These are phyloP conservation scores for Spongilla lacustris DNA, from an alignment of 37 sponge, comb jelly and placozoan genomes.

Conservation along the genomic window DNA sequence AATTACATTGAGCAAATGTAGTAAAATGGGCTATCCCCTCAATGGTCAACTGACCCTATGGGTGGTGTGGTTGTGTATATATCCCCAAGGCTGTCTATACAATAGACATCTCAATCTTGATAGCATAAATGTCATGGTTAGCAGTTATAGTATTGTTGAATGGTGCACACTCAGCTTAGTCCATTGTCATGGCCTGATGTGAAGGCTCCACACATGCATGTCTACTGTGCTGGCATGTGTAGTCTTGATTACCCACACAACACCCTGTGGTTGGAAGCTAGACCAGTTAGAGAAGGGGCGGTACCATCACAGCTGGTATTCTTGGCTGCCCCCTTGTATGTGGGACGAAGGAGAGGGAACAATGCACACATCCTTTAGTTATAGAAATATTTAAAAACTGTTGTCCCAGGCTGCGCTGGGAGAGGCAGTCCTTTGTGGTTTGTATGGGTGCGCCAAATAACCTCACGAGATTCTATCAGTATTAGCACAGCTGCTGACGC, in stretches of 20 bases:
- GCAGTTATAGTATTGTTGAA: background rate
- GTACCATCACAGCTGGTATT: background rate
- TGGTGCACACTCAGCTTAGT: background rate
- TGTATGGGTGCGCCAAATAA: background rate
- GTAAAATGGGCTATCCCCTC: no score
- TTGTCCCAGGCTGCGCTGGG: background rate
- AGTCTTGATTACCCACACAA: background rate
- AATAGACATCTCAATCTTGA: no score
- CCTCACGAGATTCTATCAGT: background rate
- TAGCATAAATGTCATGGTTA: no score
- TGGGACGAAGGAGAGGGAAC: no score
- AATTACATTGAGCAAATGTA: background rate
- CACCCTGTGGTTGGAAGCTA: background rate
- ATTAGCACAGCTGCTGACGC: background rate
- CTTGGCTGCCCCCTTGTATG: no score
- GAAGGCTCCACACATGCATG: no score
- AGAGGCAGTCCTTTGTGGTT: background rate
- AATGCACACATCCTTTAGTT: background rate
- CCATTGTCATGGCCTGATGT: background rate
- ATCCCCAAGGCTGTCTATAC: no score
- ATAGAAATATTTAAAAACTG: background rate
- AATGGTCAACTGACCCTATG: no score
- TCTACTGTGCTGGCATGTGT: no score
- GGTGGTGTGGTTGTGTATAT: no score
- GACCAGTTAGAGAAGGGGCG: background rate